Conservation (phyloP, 2,113 vertebrate genomes). For the Austrofundulus limnaeus region DNA sequence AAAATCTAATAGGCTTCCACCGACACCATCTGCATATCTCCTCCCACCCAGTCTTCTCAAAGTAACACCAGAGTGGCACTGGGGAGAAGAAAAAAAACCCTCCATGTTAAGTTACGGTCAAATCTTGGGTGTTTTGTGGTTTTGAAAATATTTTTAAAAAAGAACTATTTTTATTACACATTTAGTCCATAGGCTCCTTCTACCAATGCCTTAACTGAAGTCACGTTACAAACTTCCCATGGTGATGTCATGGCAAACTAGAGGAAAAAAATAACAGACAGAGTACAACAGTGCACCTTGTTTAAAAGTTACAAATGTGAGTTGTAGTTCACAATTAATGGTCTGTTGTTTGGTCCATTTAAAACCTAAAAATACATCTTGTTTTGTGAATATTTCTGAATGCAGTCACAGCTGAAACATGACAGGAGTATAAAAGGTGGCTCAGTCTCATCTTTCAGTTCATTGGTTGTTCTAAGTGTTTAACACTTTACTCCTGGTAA, state of each 20-base stretch:
- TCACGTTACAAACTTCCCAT: conserved; percentile 19
- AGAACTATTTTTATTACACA: conserved; percentile 17
- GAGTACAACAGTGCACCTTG: conserved; percentile 25
- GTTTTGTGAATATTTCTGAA: no score
- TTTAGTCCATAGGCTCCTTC: background rate
- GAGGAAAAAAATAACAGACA: conserved; percentile 21
- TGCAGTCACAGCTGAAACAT: background rate
- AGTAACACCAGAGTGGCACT: conserved; percentile 61
- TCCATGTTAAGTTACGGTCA: conserved; percentile 4
- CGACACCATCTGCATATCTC: conserved; percentile 67
- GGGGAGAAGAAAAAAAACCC: conserved; percentile 2
- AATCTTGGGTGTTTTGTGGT: background rate
- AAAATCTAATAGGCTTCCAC: conserved; percentile 50
- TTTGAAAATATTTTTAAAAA: background rate
- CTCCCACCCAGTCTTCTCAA: conserved; percentile 64
- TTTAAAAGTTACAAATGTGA: conserved; percentile 20
- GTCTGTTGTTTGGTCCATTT: conserved; percentile 2
- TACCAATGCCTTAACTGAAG: conserved; percentile 11
- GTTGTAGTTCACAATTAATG: background rate
- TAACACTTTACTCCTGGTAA: background rate
- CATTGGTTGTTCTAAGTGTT: no score
- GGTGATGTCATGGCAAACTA: conserved; percentile 49
- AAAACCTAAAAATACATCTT: no score
- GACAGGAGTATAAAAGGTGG: no score
- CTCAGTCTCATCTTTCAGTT: no score